These are phyloP conservation scores for Zoanthus gigantus DNA, from an alignment of 92 coral and sea anemone genomes.

Conservation along the genomic window DNA sequence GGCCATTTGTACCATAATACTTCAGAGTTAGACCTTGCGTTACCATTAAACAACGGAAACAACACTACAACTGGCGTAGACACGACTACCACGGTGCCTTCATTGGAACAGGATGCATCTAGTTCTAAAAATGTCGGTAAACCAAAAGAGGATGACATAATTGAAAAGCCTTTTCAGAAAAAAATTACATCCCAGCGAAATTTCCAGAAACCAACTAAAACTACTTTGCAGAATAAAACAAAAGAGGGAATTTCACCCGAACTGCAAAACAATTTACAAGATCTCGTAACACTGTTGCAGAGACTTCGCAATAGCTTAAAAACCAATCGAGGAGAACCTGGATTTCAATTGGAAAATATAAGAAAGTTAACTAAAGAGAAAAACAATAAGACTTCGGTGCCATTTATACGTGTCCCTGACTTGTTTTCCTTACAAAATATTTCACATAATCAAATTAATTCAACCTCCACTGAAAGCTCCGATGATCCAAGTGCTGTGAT, in stretches of 20 bases:
- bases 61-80: background rate
- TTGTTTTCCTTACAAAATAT: background rate
- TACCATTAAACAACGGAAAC: background rate
- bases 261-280: conserved; percentile 11
- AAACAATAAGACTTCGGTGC: background rate
- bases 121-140: background rate
- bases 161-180: background rate
- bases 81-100: background rate
- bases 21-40: background rate
- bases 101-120: background rate
- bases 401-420: background rate
- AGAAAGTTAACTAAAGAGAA: background rate
- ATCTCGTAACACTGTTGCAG: conserved; percentile 24
- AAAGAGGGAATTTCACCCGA: background rate
- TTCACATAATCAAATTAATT: background rate
- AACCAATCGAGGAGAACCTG: background rate
- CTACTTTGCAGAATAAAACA: background rate
- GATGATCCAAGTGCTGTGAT: background rate
- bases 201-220: conserved; percentile 3
- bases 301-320: background rate
- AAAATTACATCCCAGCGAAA: background rate
- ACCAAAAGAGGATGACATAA: background rate
- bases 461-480: background rate
- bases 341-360: background rate
- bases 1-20: background rate